These are phyloP conservation scores for Limnephilus marmoratus DNA, from an alignment of 2,888 invertebrate genomes.

Conservation along the genomic window DNA sequence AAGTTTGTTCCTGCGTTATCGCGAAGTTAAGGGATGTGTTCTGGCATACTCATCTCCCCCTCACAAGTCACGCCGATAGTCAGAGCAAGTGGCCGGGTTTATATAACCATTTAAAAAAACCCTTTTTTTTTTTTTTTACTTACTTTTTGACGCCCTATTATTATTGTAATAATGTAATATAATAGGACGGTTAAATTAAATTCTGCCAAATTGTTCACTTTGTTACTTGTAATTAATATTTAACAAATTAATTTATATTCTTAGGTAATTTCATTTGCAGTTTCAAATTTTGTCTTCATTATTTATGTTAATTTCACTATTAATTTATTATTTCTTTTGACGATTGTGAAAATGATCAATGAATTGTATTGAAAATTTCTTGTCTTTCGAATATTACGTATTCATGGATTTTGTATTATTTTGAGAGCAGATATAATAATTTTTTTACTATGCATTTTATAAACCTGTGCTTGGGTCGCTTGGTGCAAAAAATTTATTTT, in stretches of 20 bases:
- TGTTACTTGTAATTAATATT: neutral
- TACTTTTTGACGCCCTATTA: too few species aligned
- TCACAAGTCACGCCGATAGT: too few species aligned
- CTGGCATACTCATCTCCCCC: too few species aligned
- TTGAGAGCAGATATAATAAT: neutral
- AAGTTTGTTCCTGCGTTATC: too few species aligned
- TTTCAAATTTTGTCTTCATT: neutral
- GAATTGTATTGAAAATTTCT: neutral
- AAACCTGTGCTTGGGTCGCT: conserved; percentile 4
- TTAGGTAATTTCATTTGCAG: neutral
- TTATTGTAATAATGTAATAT: too few species aligned
- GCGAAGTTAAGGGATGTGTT: too few species aligned
- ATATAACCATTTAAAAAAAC: too few species aligned
- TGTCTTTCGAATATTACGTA: neutral
- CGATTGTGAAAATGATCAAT: neutral
- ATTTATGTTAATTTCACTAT: neutral
- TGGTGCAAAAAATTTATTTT: neutral
- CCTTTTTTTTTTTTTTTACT: too few species aligned
- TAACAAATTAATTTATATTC: neutral
- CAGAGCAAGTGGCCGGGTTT: too few species aligned
- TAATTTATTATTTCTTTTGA: neutral
- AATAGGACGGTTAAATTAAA: neutral
- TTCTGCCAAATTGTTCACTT: neutral
- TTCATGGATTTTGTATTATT: neutral
- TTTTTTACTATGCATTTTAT: neutral